Percentiles rank a stretch among this genome's conserved stretches.
These are phyloP conservation scores for Tiliacea aurago DNA, from an alignment of 2,888 invertebrate species.

Conservation along the genomic window DNA sequence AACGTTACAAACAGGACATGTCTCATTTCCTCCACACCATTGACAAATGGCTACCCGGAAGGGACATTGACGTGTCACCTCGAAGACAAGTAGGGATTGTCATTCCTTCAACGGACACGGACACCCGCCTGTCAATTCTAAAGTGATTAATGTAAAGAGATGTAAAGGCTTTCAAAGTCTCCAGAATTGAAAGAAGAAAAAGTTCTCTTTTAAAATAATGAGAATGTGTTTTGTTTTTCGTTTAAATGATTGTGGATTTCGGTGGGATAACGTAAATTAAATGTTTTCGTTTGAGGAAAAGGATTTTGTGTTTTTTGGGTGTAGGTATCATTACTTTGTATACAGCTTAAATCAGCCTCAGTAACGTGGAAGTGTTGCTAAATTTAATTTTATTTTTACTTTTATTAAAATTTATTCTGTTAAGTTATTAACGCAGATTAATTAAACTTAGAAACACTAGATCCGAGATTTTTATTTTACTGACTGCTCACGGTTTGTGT, in stretches of 20 bases:
- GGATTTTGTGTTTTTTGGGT: conserved; percentile 28
- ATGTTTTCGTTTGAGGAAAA: conserved; percentile 47
- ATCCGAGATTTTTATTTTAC: too few relatives aligned
- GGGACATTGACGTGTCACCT: conserved; percentile 68
- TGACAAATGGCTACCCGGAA: conserved; percentile 81
- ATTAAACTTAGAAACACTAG: neutral
- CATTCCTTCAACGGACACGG: conserved; percentile 70
- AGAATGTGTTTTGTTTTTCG: conserved; percentile 46
- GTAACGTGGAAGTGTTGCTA: neutral
- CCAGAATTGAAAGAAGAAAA: conserved; percentile 50
- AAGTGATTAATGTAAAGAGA: conserved; percentile 79
- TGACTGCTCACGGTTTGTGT: neutral
- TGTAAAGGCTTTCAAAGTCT: conserved; percentile 65
- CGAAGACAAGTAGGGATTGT: conserved; percentile 68
- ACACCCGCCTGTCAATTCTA: conserved; percentile 68
- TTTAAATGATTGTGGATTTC: conserved; percentile 42
- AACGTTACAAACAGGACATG: conserved; percentile 68
- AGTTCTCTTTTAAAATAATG: conserved; percentile 28
- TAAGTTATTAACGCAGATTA: neutral
- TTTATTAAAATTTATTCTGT: neutral
- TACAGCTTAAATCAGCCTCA: conserved; percentile 15
- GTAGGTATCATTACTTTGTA: conserved; percentile 25
- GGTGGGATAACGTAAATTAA: conserved; percentile 50
- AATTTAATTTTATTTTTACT: neutral
- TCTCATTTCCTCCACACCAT: conserved; percentile 73